A percentile compares a stretch with the other conserved stretches of the same genome.
phyloP scores from a whole-genome alignment of 2,797 vertebrate species.

The Myotis planiceps region DNA sequence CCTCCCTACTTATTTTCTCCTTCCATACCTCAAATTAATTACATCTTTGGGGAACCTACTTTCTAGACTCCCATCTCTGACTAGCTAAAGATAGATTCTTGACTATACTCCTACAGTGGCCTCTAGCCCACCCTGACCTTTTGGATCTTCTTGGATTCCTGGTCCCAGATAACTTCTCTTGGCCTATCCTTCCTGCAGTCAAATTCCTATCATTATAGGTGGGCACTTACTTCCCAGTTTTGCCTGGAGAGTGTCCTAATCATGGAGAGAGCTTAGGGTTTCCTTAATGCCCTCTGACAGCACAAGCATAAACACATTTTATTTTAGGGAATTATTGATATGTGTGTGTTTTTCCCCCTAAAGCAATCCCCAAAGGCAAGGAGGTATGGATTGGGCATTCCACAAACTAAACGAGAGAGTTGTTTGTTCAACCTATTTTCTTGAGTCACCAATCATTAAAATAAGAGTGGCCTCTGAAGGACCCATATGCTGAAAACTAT shows the following conservation, averaged over 20 bases:
- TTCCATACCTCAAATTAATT: neutral
- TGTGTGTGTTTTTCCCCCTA: neutral
- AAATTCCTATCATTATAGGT: neutral
- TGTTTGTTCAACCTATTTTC: slow-evolving; percentile 41
- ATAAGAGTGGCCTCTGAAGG: neutral
- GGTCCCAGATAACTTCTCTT: neutral
- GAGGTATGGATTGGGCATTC: neutral
- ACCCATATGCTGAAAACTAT: neutral
- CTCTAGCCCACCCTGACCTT: neutral
- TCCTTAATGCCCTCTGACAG: slow-evolving; percentile 55
- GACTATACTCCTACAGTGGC: neutral
- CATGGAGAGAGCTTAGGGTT: slow-evolving; percentile 32
- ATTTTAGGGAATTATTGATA: neutral
- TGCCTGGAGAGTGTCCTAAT: neutral
- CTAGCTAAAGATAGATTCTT: neutral
- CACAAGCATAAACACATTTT: slow-evolving; percentile 42
- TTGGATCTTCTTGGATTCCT: neutral
- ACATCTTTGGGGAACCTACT: neutral
- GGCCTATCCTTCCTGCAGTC: neutral
- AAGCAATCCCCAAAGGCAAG: slow-evolving; percentile 43
- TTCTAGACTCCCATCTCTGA: neutral
- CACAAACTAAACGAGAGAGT: neutral
- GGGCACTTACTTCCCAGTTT: neutral
- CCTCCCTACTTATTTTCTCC: neutral
- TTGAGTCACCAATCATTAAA: slow-evolving; percentile 30